Percentiles rank a stretch among this genome's conserved stretches.
Evolutionary conservation across 2,113 vertebrate genomes (phyloP).

Genomic region (Ictalurus punctatus): DNA sequence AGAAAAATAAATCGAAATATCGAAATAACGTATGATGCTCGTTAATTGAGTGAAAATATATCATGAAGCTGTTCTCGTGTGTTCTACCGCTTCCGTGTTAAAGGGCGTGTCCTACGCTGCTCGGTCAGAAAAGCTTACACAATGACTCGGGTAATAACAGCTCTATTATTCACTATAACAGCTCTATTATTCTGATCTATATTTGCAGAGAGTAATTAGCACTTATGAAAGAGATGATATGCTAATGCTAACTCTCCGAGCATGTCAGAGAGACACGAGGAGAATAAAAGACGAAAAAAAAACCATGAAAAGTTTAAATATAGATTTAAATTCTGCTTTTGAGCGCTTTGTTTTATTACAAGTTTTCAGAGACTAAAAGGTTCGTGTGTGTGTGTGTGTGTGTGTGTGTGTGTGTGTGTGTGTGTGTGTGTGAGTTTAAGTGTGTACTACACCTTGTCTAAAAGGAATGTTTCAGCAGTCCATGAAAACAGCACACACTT

Average conservation of each 20-base stretch:
- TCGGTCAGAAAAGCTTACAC: not conserved
- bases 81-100: too few relatives aligned
- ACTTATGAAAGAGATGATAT: not conserved
- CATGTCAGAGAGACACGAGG: too few relatives aligned
- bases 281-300: not conserved
- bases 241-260: too few relatives aligned
- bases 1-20: too few relatives aligned
- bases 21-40: not conserved
- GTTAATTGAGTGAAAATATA: not conserved
- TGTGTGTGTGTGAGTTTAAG: too few relatives aligned
- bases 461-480: not conserved
- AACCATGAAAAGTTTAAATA: too few relatives aligned
- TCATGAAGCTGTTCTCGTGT: not conserved
- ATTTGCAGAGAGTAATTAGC: not conserved
- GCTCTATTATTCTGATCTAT: not conserved
- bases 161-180: too few relatives aligned
- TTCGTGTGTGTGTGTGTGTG: too few relatives aligned
- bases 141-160: not conserved
- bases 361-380: too few relatives aligned
- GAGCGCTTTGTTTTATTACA: not conserved
- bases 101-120: not conserved
- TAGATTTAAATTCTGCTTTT: not conserved
- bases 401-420: too few relatives aligned
- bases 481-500: too few relatives aligned
- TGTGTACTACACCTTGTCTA: not conserved